Evolutionary conservation across 2,888 invertebrate species (phyloP).

Genomic region (Eupithecia subfuscata): DNA sequence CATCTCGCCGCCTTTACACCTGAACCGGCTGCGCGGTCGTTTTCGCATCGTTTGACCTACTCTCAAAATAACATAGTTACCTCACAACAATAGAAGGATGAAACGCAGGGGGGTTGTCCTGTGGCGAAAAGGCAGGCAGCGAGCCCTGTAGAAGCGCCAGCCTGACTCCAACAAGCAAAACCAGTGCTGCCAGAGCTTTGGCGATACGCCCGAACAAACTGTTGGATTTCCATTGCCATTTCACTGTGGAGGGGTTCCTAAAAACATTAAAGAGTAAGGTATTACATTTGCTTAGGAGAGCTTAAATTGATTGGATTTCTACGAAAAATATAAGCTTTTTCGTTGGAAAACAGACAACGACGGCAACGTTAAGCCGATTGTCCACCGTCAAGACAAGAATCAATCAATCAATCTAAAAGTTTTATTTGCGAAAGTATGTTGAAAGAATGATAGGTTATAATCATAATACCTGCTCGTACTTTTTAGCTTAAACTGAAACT

Average conservation of each 20-base stretch:
- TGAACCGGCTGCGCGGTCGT: not conserved
- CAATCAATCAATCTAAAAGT: too few species aligned
- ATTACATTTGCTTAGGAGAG: not conserved
- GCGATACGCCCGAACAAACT: slow-evolving; percentile 85
- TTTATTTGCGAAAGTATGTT: too few species aligned
- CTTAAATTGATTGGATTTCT: not conserved
- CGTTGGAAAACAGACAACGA: not conserved
- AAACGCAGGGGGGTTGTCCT: slow-evolving; percentile 32
- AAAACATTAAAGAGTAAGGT: slow-evolving; percentile 28
- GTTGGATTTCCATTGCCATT: slow-evolving; percentile 80
- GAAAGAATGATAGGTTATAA: too few species aligned
- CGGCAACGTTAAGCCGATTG: too few species aligned
- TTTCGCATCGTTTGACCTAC: not conserved
- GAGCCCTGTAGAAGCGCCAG: slow-evolving; percentile 32
- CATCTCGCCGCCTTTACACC: not conserved
- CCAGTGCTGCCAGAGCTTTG: slow-evolving; percentile 81
- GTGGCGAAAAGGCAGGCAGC: slow-evolving; percentile 29
- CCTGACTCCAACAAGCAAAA: slow-evolving; percentile 22
- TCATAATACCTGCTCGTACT: too few species aligned
- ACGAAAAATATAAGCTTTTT: not conserved
- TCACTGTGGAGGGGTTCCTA: slow-evolving; percentile 62
- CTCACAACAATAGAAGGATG: slow-evolving; percentile 28
- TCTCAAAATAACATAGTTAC: not conserved
- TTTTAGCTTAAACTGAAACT: too few species aligned
- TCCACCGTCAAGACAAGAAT: too few species aligned